phyloP scores from a whole-genome alignment of 2,113 vertebrate genomes.

The Pseudorhombus dupliciocellatus region DNA sequence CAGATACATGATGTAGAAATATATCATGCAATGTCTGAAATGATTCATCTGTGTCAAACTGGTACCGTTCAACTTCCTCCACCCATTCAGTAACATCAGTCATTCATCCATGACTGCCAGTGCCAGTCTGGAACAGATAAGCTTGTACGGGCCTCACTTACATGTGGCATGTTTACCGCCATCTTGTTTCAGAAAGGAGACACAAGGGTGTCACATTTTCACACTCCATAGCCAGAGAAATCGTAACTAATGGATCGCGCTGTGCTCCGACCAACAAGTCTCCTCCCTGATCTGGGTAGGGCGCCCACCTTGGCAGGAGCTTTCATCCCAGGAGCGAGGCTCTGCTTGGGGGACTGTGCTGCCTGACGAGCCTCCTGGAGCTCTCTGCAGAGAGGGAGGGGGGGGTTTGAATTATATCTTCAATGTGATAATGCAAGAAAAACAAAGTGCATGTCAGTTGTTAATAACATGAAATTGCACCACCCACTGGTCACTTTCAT shows the following conservation, averaged over 20 bases:
- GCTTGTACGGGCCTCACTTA: background rate
- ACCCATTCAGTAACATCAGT: background rate
- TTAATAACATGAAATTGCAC: slow-evolving; percentile 1
- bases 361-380: slow-evolving; percentile 87
- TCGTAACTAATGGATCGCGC: slow-evolving; percentile 87
- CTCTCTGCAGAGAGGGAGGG: slow-evolving; percentile 78
- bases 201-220: background rate
- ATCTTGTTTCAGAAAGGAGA: background rate
- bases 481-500: slow-evolving; percentile 13
- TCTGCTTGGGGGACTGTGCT: slow-evolving; percentile 75
- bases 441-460: background rate
- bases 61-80: background rate
- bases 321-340: slow-evolving; percentile 39
- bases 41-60: background rate
- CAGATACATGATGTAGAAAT: slow-evolving; percentile 5
- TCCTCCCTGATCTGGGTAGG: slow-evolving; percentile 69
- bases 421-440: background rate
- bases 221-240: slow-evolving; percentile 51
- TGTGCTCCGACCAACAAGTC: slow-evolving; percentile 83
- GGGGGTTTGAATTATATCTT: background rate
- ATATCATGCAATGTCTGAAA: background rate
- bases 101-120: background rate
- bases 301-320: slow-evolving; percentile 43
- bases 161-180: fast-evolving
- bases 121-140: background rate